These are phyloP conservation scores for Pachypeltis micranthus DNA, from an alignment of 1,140 invertebrate genomes.

Conservation along the genomic window DNA sequence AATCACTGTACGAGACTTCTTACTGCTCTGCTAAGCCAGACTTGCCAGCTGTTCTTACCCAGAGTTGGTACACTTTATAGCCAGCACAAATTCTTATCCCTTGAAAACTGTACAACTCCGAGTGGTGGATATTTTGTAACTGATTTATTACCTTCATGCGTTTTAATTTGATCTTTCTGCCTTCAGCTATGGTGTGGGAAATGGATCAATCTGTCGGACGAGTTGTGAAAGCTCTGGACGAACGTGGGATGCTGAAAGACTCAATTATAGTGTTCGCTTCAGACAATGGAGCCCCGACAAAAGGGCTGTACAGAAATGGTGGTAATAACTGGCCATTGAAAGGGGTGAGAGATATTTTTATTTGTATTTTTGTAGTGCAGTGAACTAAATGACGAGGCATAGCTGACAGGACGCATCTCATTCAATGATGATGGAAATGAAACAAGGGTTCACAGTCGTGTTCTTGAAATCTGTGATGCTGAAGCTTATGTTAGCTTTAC, in stretches of 20 bases:
- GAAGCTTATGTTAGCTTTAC: no score
- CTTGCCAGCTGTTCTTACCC: no score
- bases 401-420: no score
- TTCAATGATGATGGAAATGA: no score
- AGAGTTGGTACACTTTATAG: neutral
- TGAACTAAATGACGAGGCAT: no score
- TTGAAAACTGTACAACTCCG: neutral
- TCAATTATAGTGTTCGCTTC: constrained; percentile 48
- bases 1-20: no score
- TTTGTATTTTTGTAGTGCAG: no score
- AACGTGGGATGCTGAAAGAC: constrained; percentile 43
- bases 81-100: neutral
- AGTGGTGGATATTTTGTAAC: neutral
- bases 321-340: constrained; percentile 56
- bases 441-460: no score
- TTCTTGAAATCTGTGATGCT: no score
- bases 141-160: neutral
- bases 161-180: no score
- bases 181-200: constrained; percentile 51
- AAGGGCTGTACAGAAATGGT: constrained; percentile 38
- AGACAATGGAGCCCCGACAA: constrained; percentile 47
- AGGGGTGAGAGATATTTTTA: no score
- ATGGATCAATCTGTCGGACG: constrained; percentile 56
- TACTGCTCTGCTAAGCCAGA: no score
- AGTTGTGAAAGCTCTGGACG: constrained; percentile 46